Evolutionary conservation across 1,140 invertebrate species (phyloP).

Genomic region (Cotesia glomerata): DNA sequence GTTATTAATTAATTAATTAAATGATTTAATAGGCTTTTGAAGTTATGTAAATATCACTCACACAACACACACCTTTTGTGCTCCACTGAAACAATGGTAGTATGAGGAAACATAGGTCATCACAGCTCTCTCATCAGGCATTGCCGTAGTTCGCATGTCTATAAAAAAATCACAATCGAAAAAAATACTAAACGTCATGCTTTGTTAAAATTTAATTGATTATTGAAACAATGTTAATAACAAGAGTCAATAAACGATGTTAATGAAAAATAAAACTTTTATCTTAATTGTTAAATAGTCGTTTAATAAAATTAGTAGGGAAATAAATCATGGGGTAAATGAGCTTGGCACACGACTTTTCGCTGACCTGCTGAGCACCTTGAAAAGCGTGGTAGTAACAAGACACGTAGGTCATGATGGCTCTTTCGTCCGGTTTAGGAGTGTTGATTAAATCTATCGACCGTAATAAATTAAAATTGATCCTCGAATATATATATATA

Average conservation of each 20-base stretch:
- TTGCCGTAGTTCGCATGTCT: constrained; percentile 98
- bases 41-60: constrained; percentile 25
- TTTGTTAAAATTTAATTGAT: constrained; percentile 43
- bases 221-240: not conserved
- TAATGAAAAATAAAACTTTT: not conserved
- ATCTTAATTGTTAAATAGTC: constrained; percentile 3
- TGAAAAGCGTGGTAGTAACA: constrained; percentile 99
- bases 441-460: constrained; percentile 94
- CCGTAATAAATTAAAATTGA: constrained; percentile 10
- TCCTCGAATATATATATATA: not conserved
- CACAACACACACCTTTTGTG: constrained; percentile 87
- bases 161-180: constrained; percentile 61
- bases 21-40: constrained; percentile 2
- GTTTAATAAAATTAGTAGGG: constrained; percentile 16
- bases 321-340: constrained; percentile 6
- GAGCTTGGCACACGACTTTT: constrained; percentile 58
- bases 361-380: constrained; percentile 93
- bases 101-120: constrained; percentile 99
- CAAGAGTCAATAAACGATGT: not conserved
- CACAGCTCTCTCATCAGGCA: constrained; percentile 98
- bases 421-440: constrained; percentile 95
- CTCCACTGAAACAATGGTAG: constrained; percentile 99
- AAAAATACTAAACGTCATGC: constrained; percentile 58
- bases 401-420: constrained; percentile 98
- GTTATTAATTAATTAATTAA: not conserved